These are phyloP conservation scores for Heterohyrax brucei DNA, from an alignment of 2,797 vertebrate species.

Conservation along the genomic window DNA sequence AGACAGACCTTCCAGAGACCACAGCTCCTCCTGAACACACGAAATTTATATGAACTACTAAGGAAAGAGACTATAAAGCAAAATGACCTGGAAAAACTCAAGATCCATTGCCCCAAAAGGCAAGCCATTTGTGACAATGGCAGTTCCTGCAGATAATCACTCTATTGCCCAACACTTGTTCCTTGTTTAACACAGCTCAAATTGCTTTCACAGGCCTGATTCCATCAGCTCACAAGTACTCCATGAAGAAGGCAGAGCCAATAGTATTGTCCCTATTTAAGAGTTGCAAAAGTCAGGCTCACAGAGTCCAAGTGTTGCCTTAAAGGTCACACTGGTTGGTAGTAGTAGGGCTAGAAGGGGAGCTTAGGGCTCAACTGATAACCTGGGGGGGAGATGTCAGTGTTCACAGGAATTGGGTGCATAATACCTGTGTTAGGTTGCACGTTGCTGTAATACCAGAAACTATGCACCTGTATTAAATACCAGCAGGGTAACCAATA, in stretches of 20 bases:
- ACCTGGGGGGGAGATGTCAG: neutral
- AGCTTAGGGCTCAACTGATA: neutral
- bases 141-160: neutral
- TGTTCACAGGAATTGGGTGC: neutral
- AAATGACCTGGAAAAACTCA: constrained; percentile 75
- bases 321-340: neutral
- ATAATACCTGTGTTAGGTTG: neutral
- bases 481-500: neutral
- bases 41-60: constrained; percentile 57
- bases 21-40: neutral
- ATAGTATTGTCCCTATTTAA: neutral
- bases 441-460: neutral
- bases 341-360: neutral
- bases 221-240: neutral
- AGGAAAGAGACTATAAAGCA: constrained; percentile 65
- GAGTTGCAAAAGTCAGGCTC: neutral
- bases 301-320: neutral
- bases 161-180: neutral
- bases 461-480: neutral
- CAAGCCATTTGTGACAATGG: constrained; percentile 14
- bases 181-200: neutral
- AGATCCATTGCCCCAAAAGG: constrained; percentile 63
- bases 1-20: constrained; percentile 30
- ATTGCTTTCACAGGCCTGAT: neutral
- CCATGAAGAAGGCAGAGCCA: neutral